Evolutionary conservation across 1,140 invertebrate species (phyloP).

Genomic region (Drosophila santomea): DNA sequence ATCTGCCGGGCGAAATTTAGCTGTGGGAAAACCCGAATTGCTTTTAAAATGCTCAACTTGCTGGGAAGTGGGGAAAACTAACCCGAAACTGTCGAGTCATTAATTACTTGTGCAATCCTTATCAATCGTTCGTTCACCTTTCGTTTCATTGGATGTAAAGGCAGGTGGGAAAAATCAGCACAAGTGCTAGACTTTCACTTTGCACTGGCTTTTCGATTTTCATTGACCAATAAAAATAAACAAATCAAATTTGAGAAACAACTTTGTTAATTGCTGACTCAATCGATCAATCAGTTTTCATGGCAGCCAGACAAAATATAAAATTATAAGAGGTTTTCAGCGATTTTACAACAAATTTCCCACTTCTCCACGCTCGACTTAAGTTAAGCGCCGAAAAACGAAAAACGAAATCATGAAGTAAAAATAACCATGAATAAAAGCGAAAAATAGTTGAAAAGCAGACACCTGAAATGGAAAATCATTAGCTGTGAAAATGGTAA

Average conservation of each 20-base stretch:
- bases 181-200: slow-evolving; percentile 58
- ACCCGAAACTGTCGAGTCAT: slow-evolving; percentile 22
- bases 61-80: slow-evolving; percentile 12
- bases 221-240: slow-evolving; percentile 34
- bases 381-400: slow-evolving; percentile 26
- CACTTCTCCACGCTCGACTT: slow-evolving; percentile 47
- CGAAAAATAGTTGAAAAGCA: slow-evolving; percentile 42
- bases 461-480: slow-evolving; percentile 54
- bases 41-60: slow-evolving; percentile 17
- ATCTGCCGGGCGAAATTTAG: slow-evolving; percentile 20
- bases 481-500: slow-evolving; percentile 57
- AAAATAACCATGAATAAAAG: slow-evolving; percentile 20
- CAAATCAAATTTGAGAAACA: slow-evolving; percentile 40
- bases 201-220: slow-evolving; percentile 17
- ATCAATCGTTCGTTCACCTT: slow-evolving; percentile 45
- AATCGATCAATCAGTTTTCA: slow-evolving; percentile 36
- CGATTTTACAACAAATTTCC: slow-evolving; percentile 38
- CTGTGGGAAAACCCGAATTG: slow-evolving; percentile 32
- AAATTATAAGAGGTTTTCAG: slow-evolving; percentile 28
- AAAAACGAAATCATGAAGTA: slow-evolving; percentile 31
- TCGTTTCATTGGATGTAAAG: neutral
- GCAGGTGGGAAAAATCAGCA: slow-evolving; percentile 36
- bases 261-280: slow-evolving; percentile 48
- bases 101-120: slow-evolving; percentile 15
- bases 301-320: slow-evolving; percentile 18